Conservation (phyloP, 1,140 invertebrate genomes). For the Sinella curviseta region DNA sequence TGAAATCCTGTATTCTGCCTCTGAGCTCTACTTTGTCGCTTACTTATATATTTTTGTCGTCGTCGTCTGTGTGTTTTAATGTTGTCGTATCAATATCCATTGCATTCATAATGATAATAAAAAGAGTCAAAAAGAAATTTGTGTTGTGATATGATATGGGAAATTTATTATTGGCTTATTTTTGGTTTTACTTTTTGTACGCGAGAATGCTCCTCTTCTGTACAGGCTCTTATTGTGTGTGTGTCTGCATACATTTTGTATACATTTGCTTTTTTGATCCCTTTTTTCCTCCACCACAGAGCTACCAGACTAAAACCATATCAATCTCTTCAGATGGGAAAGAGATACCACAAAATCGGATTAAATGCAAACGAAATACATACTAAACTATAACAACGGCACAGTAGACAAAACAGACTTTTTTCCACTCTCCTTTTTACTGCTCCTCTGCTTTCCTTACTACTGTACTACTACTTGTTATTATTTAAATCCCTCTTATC, state of each 20-base stretch:
- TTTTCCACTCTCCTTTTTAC: not conserved
- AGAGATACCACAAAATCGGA: conserved; percentile 43
- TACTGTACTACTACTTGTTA: no score
- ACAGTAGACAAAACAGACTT: conserved; percentile 17
- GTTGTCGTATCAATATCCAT: no score
- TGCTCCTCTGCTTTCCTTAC: no score
- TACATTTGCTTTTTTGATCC: conserved; percentile 24
- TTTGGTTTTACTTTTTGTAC: not conserved
- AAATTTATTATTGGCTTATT: conserved; percentile 16
- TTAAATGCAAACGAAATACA: conserved; percentile 51
- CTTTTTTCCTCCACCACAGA: not conserved
- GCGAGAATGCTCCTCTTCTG: no score
- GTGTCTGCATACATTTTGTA: no score
- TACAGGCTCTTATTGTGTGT: no score
- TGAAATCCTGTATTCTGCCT: no score
- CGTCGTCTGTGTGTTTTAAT: no score
- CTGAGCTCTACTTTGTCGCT: no score
- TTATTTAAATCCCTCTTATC: not conserved
- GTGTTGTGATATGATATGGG: not conserved
- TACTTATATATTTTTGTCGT: not conserved
- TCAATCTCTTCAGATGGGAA: conserved; percentile 28
- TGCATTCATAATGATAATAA: not conserved
- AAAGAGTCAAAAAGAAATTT: conserved; percentile 4
- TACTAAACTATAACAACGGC: no score
- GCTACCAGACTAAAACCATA: conserved; percentile 2